phyloP scores from a whole-genome alignment of 2,113 vertebrate species.

The Apteryx mantelli region DNA sequence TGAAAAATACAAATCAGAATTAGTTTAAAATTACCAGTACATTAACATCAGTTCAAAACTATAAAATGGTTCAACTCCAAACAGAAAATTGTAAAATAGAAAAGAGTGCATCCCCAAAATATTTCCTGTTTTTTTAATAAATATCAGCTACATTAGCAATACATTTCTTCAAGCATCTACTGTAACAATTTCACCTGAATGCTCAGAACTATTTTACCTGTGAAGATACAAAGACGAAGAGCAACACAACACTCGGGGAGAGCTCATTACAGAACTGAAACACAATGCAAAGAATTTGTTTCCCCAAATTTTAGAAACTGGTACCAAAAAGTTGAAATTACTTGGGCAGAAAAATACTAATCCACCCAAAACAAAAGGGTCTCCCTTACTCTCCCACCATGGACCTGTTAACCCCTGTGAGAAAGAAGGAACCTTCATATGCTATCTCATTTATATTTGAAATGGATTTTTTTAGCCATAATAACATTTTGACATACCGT shows the following conservation, averaged over 20 bases:
- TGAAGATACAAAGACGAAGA: conserved; percentile 15
- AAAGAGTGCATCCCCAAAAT: not conserved
- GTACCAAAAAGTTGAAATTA: conserved; percentile 6
- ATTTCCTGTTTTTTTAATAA: not conserved
- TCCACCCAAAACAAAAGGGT: not conserved
- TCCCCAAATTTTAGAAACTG: not conserved
- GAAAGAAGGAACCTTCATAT: conserved; percentile 13
- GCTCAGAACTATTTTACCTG: conserved; percentile 30
- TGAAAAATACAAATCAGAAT: conserved; percentile 24
- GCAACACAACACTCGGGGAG: conserved; percentile 25
- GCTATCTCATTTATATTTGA: conserved; percentile 36
- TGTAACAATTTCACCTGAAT: not conserved
- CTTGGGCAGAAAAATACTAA: conserved; percentile 20
- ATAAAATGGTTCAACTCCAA: not conserved
- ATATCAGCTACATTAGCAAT: not conserved
- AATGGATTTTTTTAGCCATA: conserved; percentile 51
- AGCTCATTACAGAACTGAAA: not conserved
- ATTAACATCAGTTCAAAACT: not conserved
- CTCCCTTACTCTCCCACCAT: not conserved
- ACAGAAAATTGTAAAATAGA: not conserved
- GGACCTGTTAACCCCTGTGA: not conserved
- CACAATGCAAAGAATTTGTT: not conserved
- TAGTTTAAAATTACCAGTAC: not conserved
- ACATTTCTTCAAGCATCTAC: not conserved
- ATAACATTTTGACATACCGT: conserved; percentile 69